Evolutionary conservation across 2,888 invertebrate species (phyloP), one percentile per base, ranked within the genome.

Genomic region (Petrolisthes cinctipes): DNA sequence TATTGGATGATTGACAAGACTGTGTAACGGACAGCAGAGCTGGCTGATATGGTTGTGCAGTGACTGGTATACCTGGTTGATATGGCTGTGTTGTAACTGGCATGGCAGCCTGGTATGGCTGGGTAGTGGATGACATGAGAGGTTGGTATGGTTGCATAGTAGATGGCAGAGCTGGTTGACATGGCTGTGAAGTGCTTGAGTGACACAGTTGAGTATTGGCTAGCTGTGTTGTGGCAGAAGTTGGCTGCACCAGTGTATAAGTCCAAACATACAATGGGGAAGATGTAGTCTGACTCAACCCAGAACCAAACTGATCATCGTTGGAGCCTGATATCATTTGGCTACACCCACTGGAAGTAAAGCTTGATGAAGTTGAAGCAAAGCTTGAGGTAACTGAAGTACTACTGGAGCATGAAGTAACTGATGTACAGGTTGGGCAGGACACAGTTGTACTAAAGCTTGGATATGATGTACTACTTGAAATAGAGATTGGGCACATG

Each of bases 231-330:
- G 61, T 61, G 61, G 9, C 11, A 17, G 61, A 17, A 11, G 61
- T 9, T 9, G 76, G 87, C 61, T 87, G 87, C 57, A 87, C 87
- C 20, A 87, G 83, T 7, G 86, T 83, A 68, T 87, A 87, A 6
- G 87, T 80, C 87, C 87, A 87, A 5, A 87, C 87, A 73, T 87
- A 87, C 9, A 87, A 79, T 17, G 87, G 87, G 17, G 79, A 56
- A 11, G 87, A 80, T 51, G 83, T 57, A 14, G 66, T 68, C 66
- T 87, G 87, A 17, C 61, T 61, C 17, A 9, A 9, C 17, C 61
- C 61, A 11, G 9, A 17, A 61, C 17, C 17, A 61, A 61, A 11
- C 37, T 37, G 37, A 37, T 37, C 37, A 37, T 37, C 37, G 37
- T 37, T 37, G 37, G 37, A 37, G 37, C 37, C 37, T 37, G 37